Evolutionary conservation across 2,888 invertebrate species (phyloP).

Genomic region (Beris morrisii): DNA sequence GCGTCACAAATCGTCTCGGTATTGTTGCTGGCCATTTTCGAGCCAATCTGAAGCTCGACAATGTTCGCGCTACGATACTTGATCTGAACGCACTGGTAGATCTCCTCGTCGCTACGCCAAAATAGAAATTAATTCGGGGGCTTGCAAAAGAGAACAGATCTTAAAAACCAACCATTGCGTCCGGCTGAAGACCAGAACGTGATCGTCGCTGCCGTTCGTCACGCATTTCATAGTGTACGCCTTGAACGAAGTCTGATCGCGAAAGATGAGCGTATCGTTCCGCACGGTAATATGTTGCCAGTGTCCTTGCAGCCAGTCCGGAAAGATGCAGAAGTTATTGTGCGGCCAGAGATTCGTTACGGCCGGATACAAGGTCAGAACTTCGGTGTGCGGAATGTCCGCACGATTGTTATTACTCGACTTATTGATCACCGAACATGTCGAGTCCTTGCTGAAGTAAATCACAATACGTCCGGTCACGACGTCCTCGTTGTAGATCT

Average conservation of each 20-base stretch:
- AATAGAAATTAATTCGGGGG: too few species aligned
- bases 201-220: slow-evolving; percentile 42
- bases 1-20: slow-evolving; percentile 51
- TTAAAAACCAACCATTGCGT: slow-evolving; percentile 56
- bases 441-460: slow-evolving; percentile 66
- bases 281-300: slow-evolving; percentile 63
- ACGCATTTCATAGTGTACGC: slow-evolving; percentile 60
- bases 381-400: slow-evolving; percentile 60
- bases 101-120: slow-evolving; percentile 41
- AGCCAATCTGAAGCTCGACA: slow-evolving; percentile 41
- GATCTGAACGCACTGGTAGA: slow-evolving; percentile 40
- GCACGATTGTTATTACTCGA: slow-evolving; percentile 52
- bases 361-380: slow-evolving; percentile 57
- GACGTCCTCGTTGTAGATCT: slow-evolving; percentile 59
- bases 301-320: slow-evolving; percentile 64
- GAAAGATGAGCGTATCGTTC: slow-evolving; percentile 57
- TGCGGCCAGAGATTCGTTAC: slow-evolving; percentile 53
- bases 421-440: slow-evolving; percentile 53
- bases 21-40: slow-evolving; percentile 30
- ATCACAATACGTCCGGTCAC: slow-evolving; percentile 60
- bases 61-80: slow-evolving; percentile 40
- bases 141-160: too few species aligned
- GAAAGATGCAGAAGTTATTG: slow-evolving; percentile 56
- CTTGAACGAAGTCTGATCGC: slow-evolving; percentile 59
- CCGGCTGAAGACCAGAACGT: slow-evolving; percentile 58